phyloP scores from a whole-genome alignment of 2,797 vertebrate species.

The Centroberyx gerrardi region DNA sequence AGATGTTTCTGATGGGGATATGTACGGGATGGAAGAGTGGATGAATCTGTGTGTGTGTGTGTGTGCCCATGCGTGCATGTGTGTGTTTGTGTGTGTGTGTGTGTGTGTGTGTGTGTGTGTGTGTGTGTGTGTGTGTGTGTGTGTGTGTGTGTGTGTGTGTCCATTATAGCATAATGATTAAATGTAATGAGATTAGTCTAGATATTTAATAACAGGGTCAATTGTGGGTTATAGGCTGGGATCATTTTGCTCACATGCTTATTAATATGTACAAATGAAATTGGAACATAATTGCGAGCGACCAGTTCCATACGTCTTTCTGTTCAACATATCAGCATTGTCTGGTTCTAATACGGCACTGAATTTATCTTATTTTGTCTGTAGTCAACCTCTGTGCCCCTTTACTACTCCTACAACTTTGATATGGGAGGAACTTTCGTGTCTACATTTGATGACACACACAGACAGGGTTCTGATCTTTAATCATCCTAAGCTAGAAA shows the following conservation, averaged over 20 bases:
- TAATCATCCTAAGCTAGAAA: not conserved
- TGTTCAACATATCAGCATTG: not conserved
- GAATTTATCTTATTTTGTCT: not conserved
- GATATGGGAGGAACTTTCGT: not conserved
- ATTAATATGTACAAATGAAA: too few species aligned
- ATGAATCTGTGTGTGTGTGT: constrained; percentile 17
- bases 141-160: not conserved
- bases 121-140: constrained; percentile 1
- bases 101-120: constrained; percentile 1
- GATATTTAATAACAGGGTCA: too few species aligned
- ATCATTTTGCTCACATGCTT: not conserved
- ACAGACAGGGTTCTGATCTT: not conserved
- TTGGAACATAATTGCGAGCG: too few species aligned
- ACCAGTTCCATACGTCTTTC: not conserved
- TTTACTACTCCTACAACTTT: constrained; percentile 6
- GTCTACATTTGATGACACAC: not conserved
- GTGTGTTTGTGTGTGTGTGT: not conserved
- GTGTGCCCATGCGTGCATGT: not conserved
- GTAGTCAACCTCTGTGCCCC: not conserved
- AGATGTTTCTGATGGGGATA: constrained; percentile 47
- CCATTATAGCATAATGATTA: constrained; percentile 20
- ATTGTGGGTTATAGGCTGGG: not conserved
- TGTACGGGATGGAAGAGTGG: constrained; percentile 32
- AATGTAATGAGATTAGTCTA: constrained; percentile 2
- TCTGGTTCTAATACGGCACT: not conserved